A percentile compares a stretch with the other conserved stretches of the same genome.
Evolutionary conservation across 1,140 invertebrate genomes (phyloP).

Genomic region (Drosophila ambigua): DNA sequence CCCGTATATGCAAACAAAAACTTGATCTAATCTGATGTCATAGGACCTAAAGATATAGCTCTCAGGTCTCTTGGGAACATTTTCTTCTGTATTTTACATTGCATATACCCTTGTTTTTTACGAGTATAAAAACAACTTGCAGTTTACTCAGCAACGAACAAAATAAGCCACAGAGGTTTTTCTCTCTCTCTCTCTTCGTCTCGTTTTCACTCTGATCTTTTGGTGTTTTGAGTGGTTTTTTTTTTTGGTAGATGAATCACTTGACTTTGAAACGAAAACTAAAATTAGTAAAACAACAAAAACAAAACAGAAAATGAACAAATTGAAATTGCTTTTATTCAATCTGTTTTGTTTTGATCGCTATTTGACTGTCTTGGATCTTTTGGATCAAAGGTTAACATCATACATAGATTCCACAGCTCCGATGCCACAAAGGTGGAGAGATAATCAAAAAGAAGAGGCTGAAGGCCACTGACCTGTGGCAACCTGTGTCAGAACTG

Average conservation of each 20-base stretch:
- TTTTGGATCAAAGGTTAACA: constrained; percentile 10
- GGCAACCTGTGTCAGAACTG: constrained; percentile 17
- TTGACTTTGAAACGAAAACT: constrained; percentile 79
- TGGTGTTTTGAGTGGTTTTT: constrained; percentile 43
- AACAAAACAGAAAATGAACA: constrained; percentile 37
- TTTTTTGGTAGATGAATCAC: constrained; percentile 55
- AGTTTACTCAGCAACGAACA: too few relatives aligned
- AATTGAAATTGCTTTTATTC: constrained; percentile 33
- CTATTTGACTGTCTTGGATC: constrained; percentile 28
- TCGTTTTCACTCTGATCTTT: constrained; percentile 16
- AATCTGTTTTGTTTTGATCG: constrained; percentile 11
- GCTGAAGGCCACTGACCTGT: constrained; percentile 30
- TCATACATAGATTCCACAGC: neutral
- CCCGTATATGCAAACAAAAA: too few relatives aligned
- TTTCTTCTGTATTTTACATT: too few relatives aligned
- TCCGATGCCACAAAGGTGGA: neutral
- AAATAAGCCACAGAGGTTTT: constrained; percentile 1
- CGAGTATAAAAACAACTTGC: too few relatives aligned
- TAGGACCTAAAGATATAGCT: too few relatives aligned
- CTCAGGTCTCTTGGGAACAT: too few relatives aligned
- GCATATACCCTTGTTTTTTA: too few relatives aligned
- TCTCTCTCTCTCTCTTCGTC: constrained; percentile 19
- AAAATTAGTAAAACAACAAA: constrained; percentile 71
- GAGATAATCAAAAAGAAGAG: constrained; percentile 9
- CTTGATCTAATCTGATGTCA: too few relatives aligned